These are phyloP conservation scores for Drosophila punjabiensis DNA, from an alignment of 1,140 invertebrate species.

Conservation along the genomic window DNA sequence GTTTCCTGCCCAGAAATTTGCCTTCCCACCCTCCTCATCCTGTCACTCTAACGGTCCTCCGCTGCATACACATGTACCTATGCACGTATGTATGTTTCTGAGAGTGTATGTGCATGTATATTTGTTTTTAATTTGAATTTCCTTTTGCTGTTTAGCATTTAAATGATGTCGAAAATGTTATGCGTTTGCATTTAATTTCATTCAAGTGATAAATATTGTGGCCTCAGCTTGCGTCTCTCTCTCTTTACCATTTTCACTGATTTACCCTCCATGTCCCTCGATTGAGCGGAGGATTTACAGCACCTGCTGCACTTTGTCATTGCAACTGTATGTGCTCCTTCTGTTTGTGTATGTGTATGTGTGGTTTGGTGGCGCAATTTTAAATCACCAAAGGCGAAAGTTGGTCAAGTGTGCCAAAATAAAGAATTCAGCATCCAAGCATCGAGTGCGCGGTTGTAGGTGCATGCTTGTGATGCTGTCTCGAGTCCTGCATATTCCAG, in stretches of 20 bases:
- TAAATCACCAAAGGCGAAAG: slow-evolving; percentile 62
- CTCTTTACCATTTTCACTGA: not conserved
- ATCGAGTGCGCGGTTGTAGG: slow-evolving; percentile 17
- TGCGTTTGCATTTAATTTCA: slow-evolving; percentile 73
- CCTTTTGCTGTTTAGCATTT: slow-evolving; percentile 72
- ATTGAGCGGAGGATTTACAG: slow-evolving; percentile 40
- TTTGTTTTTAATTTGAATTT: slow-evolving; percentile 77
- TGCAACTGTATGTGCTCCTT: slow-evolving; percentile 10
- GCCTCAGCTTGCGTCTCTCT: slow-evolving; percentile 3
- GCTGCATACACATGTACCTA: slow-evolving; percentile 21
- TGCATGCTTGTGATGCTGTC: slow-evolving; percentile 6
- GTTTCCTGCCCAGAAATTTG: slow-evolving; percentile 66
- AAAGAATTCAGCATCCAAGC: slow-evolving; percentile 50
- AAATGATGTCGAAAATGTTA: slow-evolving; percentile 72
- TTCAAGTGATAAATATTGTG: slow-evolving; percentile 68
- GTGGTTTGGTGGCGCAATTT: slow-evolving; percentile 44
- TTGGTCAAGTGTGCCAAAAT: slow-evolving; percentile 81
- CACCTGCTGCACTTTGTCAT: slow-evolving; percentile 73
- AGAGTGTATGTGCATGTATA: slow-evolving; percentile 37
- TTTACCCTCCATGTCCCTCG: not conserved
- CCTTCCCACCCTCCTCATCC: slow-evolving; percentile 11
- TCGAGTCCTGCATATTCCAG: not conserved
- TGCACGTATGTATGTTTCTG: slow-evolving; percentile 5
- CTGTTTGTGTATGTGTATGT: slow-evolving; percentile 11
- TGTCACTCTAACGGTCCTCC: not conserved